These are phyloP conservation scores for Tiliqua scincoides DNA, from an alignment of 2,113 vertebrate species.

Conservation along the genomic window DNA sequence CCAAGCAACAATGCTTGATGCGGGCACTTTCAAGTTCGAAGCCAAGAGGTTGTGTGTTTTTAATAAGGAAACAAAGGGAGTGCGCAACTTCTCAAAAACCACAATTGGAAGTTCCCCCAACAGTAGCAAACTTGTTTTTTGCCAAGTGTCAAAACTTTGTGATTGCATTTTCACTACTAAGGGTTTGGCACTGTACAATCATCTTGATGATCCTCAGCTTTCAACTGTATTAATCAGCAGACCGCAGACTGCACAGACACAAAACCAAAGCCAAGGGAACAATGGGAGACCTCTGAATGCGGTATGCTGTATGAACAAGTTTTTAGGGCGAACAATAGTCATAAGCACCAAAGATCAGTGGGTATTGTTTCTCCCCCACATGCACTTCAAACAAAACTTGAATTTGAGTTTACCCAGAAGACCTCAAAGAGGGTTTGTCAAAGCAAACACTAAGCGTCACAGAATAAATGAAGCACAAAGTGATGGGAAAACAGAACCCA, in stretches of 20 bases:
- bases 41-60: background rate
- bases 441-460: conserved; percentile 5
- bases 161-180: accelerated
- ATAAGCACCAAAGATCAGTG: background rate
- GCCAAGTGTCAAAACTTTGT: background rate
- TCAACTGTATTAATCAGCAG: background rate
- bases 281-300: background rate
- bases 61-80: background rate
- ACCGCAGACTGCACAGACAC: background rate
- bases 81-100: background rate
- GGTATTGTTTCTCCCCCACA: background rate
- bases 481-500: background rate
- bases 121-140: background rate
- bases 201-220: background rate
- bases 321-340: background rate
- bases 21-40: too few species aligned
- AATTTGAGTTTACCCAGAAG: background rate
- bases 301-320: background rate
- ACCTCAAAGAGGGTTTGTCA: background rate
- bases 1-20: background rate
- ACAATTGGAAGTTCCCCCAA: background rate
- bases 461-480: background rate
- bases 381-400: background rate
- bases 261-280: background rate
- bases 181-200: background rate